Base-by-base conservation (phyloP, 2,797 vertebrate species). In the Esox masquinongy region DNA sequence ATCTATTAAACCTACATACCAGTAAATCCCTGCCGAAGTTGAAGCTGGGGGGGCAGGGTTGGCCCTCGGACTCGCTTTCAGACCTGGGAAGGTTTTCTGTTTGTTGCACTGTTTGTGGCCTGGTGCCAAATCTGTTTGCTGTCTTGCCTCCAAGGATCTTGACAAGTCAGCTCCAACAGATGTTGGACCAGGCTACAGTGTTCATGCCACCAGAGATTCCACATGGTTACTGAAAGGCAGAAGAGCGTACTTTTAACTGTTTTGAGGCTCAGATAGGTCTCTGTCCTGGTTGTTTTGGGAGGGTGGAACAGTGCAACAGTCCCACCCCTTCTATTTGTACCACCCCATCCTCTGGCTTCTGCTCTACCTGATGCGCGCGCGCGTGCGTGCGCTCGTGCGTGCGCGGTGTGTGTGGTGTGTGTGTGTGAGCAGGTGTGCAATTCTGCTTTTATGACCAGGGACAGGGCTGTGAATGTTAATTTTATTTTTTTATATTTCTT, bases 181-280 rank as follows among this genome's bases (percentile, higher is more conserved):
- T 59, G 4, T 22, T n/a, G 22, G 56, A 59, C 56, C 56, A 14
- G 56, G 56, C 56, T 59, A 59, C 56, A 11, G 22, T 59, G 79
- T 91, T 90, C 56, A 87, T 86, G 87, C 91, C 92, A 80, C 89
- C 82, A 80, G 92, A 94, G 91, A 93, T 93, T 90, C 77, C 75
- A 77, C 71, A 74, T 77, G 79, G 90, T 92, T 91, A 88, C 89
- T 91, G 74, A 86, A 69, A 24, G 61, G 39, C 74, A 49, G 73
- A 56, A 31, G 61, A 74, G 24, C 34, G 73, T 72, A 74, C 73
- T 68, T 75, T 29, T 70, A 53, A 70, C 24, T 71, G 78, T 77
- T 72, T 79, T 71, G 29, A 78, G 79, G 77, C 79, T 90, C 77
- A 82, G 83, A 87, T 87, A 85, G 68, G 81, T 66, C 51, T 56